These are phyloP conservation scores for Bradypus variegatus DNA, from an alignment of 2,797 vertebrate genomes.

Conservation along the genomic window DNA sequence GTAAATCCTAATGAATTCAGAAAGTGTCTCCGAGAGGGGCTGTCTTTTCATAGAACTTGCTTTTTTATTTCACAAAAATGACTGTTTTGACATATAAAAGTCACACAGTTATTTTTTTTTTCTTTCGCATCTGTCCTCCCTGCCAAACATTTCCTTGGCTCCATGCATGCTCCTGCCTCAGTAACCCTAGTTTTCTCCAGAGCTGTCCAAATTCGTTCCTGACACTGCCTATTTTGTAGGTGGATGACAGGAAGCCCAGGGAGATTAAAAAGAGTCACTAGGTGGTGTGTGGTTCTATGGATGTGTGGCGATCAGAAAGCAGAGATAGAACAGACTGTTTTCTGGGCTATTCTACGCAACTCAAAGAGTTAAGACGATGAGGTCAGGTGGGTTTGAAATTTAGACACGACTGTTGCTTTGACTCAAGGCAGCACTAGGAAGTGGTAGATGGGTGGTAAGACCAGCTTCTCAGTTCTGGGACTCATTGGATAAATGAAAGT, in stretches of 20 bases:
- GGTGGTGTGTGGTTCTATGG: not conserved
- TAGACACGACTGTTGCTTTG: not conserved
- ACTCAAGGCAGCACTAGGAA: not conserved
- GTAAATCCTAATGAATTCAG: not conserved
- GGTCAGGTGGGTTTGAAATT: not conserved
- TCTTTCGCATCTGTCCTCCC: not conserved
- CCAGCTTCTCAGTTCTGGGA: not conserved
- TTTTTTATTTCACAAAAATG: not conserved
- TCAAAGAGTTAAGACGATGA: not conserved
- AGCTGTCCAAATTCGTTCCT: not conserved
- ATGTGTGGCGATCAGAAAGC: not conserved
- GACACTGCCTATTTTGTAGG: not conserved
- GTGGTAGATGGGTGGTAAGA: not conserved
- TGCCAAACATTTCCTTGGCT: not conserved
- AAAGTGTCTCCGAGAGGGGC: not conserved
- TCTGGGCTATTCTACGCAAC: not conserved
- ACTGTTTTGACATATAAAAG: not conserved
- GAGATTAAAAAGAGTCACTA: not conserved
- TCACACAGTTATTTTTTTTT: no score
- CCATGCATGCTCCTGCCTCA: fast-evolving
- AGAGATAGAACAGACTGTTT: not conserved
- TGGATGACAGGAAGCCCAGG: not conserved
- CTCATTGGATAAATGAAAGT: not conserved
- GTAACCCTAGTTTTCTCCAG: not conserved
- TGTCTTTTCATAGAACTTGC: not conserved